Evolutionary conservation across 2,797 vertebrate genomes (phyloP).

Genomic region (Sebastes hopkinsi): DNA sequence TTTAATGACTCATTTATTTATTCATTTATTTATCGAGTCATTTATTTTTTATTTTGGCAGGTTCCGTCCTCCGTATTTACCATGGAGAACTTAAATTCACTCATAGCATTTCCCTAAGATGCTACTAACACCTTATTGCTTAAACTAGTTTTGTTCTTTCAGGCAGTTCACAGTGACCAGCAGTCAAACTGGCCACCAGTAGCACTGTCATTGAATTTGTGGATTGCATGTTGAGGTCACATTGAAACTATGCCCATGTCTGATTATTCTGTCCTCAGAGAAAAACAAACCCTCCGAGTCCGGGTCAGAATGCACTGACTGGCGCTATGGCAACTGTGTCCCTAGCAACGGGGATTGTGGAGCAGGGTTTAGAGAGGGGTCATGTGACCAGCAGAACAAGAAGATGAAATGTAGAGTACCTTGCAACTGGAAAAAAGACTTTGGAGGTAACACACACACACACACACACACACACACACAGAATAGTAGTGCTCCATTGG

Average conservation of each 20-base stretch:
- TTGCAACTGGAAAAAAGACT: slow-evolving; percentile 95
- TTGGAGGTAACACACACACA: slow-evolving; percentile 83
- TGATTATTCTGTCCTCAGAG: slow-evolving; percentile 68
- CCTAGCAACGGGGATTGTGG: slow-evolving; percentile 91
- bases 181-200: background rate
- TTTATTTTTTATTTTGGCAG: too few species aligned
- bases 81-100: too few species aligned
- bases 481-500: background rate
- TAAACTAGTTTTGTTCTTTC: too few species aligned
- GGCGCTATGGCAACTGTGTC: slow-evolving; percentile 89
- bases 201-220: background rate
- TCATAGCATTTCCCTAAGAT: too few species aligned
- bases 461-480: background rate
- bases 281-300: slow-evolving; percentile 81
- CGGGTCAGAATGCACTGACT: slow-evolving; percentile 85
- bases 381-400: slow-evolving; percentile 87
- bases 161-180: background rate
- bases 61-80: too few species aligned
- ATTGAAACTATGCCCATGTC: background rate
- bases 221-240: background rate
- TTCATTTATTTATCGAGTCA: too few species aligned
- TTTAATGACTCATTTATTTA: too few species aligned
- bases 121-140: too few species aligned
- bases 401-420: slow-evolving; percentile 90
- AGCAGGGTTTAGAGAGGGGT: slow-evolving; percentile 84